Evolutionary conservation across 2,888 invertebrate species (phyloP), one percentile per base, ranked within the genome.

Genomic region (Himalopsyche japonica): DNA sequence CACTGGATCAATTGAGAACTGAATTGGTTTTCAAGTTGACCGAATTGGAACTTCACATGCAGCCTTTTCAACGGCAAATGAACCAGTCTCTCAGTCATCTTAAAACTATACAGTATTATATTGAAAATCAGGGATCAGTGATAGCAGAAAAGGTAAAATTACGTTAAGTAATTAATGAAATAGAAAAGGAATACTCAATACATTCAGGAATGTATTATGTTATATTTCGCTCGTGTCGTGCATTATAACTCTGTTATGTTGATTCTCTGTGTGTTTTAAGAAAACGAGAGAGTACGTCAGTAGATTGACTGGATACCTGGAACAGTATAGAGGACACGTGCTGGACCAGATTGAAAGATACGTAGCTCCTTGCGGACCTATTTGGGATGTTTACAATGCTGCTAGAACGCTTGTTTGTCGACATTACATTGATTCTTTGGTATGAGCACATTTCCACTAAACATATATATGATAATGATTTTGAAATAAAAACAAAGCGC

Each of bases 11-110:
- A 88, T 89, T 94, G 80, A 93, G 95, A 89, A 95, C 96, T 82
- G 94, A 94, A 86, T 92, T 97, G 84, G 93, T 96, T 6, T 97
- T 95, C 90, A 95, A 95, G 89, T 90, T 97, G 88, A 96, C 96
- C 0, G 94, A 95, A 47, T 89, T 97, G 79, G 96, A 97, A 88
- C 91, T 97, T 8, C 94, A 96, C 88, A 89, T 95, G 87, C 93
- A 93, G 88, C 96, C 96, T 0, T 93, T 96, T 88, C 94, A 95
- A 87, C 93, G 93, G 86, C 95, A 95, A 90, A 91, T 94, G 6
- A 95, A 96, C 89, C 95, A 95, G 88, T 95, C 95, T 0, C 90
- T 96, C 7, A 94, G 94, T 83, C 95, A 96, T 88, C 93, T 96
- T 87, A 95, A 95, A 88, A 95, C 94, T n/a, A 94, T 96, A 78